phyloP scores from a whole-genome alignment of 2,888 invertebrate species.

The Lobophora halterata region DNA sequence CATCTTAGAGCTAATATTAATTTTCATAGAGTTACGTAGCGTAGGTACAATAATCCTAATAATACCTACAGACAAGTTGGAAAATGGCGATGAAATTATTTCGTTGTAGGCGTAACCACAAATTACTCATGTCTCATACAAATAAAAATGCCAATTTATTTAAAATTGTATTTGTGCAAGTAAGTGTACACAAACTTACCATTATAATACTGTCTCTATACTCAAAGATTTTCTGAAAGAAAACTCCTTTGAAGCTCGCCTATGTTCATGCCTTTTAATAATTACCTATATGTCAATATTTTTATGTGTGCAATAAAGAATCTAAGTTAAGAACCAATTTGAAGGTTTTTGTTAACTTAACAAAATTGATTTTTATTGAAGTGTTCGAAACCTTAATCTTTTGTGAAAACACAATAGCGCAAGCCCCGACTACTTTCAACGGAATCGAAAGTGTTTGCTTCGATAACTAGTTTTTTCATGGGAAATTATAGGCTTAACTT shows the following conservation, averaged over 20 bases:
- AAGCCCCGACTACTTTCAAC: slow-evolving; percentile 26
- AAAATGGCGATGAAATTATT: slow-evolving; percentile 17
- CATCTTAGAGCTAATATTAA: slow-evolving; percentile 50
- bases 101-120: slow-evolving; percentile 12
- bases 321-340: slow-evolving; percentile 8
- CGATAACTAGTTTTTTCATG: slow-evolving; percentile 27
- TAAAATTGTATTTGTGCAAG: no score
- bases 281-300: neutral
- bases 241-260: no score
- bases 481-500: slow-evolving; percentile 29
- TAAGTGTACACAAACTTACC: no score
- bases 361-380: slow-evolving; percentile 21
- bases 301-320: slow-evolving; percentile 4
- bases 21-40: slow-evolving; percentile 45
- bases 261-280: no score
- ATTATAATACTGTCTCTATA: no score
- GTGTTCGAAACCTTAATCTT: slow-evolving; percentile 32
- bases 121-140: no score
- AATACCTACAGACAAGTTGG: slow-evolving; percentile 20
- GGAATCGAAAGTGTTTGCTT: slow-evolving; percentile 30
- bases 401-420: slow-evolving; percentile 33
- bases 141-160: no score
- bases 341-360: slow-evolving; percentile 24
- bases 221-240: no score
- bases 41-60: slow-evolving; percentile 35